A percentile compares a stretch with the other conserved stretches of the same genome.
phyloP scores from a whole-genome alignment of 2,888 invertebrate species.

The Dilophus febrilis region DNA sequence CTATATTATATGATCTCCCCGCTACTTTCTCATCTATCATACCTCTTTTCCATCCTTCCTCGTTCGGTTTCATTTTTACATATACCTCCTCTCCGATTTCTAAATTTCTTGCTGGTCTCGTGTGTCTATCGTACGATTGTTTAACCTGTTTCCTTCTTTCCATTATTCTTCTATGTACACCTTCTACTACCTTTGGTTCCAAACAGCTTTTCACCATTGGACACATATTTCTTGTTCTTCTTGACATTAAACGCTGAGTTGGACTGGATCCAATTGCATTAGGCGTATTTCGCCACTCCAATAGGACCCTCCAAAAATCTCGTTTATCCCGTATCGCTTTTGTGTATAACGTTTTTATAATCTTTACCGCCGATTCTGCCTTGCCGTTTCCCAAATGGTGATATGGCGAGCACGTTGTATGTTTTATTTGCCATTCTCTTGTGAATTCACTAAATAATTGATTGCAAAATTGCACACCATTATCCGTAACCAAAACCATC shows the following conservation, averaged over 20 bases:
- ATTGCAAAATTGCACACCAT: slow-evolving; percentile 10
- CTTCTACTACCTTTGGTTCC: neutral
- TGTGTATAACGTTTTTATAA: neutral
- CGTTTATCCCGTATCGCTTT: neutral
- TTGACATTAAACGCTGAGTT: neutral
- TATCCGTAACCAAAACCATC: slow-evolving; percentile 8
- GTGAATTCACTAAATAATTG: slow-evolving; percentile 9
- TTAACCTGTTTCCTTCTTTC: neutral
- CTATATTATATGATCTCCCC: no score
- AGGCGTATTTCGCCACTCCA: neutral
- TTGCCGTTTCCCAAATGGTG: neutral
- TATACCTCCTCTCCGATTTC: neutral
- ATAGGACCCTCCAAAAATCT: neutral
- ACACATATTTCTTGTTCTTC: no score
- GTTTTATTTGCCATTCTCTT: slow-evolving; percentile 12
- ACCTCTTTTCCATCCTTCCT: neutral
- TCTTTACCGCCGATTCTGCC: neutral
- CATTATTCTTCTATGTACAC: neutral
- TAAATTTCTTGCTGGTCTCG: neutral
- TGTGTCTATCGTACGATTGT: neutral
- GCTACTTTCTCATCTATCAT: no score
- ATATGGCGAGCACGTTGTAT: neutral
- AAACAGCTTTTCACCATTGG: neutral
- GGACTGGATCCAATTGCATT: neutral
- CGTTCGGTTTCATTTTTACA: neutral